Evolutionary conservation across 2,797 vertebrate species (phyloP).

Genomic region (Catharus ustulatus): DNA sequence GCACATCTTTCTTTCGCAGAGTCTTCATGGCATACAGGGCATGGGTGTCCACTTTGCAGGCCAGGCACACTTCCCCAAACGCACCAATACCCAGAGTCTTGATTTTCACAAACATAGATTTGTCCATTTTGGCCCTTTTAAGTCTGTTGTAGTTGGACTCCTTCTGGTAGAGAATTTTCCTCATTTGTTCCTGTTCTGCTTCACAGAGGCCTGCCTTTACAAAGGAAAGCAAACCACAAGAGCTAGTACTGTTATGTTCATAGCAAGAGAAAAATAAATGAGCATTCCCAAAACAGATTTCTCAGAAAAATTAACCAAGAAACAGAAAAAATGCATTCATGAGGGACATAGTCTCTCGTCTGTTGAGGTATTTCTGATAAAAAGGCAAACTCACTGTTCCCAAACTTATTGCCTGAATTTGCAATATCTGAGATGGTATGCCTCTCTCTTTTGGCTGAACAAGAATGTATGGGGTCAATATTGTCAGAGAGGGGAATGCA

Average conservation of each 20-base stretch:
- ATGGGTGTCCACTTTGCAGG: conserved; percentile 94
- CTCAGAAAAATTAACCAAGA: conserved; percentile 19
- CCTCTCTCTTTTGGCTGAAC: neutral
- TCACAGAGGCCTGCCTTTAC: conserved; percentile 93
- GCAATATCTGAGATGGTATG: neutral
- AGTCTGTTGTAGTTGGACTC: conserved; percentile 98
- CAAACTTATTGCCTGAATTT: neutral
- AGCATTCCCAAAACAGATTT: neutral
- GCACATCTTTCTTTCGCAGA: conserved; percentile 94
- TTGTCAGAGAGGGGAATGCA: neutral
- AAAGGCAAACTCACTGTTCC: neutral
- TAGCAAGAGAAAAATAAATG: neutral
- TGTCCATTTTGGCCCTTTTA: conserved; percentile 98
- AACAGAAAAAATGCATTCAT: neutral
- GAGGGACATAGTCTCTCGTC: neutral
- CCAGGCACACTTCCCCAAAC: conserved; percentile 97
- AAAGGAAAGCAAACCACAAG: conserved; percentile 33
- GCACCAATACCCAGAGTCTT: conserved; percentile 96
- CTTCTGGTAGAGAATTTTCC: conserved; percentile 98
- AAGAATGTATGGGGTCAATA: neutral
- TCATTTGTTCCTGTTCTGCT: conserved; percentile 97
- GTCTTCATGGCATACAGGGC: conserved; percentile 99
- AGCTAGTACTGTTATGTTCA: conserved; percentile 10
- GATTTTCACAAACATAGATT: conserved; percentile 98
- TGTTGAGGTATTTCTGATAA: neutral